Conservation (phyloP, 1,140 invertebrate genomes). For the Stenopsyche tienmushanensis region DNA sequence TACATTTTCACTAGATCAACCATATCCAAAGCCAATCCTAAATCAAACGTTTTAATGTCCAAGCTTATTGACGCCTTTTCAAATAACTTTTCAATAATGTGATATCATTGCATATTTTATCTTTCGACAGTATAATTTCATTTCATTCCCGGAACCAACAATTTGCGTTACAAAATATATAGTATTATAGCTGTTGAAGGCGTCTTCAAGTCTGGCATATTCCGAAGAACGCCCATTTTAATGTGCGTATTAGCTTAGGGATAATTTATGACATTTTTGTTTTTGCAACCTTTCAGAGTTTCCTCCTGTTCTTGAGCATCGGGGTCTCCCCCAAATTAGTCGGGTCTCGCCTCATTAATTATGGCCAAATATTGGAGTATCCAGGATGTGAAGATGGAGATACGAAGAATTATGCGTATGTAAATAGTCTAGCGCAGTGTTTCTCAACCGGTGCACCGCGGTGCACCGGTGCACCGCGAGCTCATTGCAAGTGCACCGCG, state of each 20-base stretch:
- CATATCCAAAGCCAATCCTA: no score
- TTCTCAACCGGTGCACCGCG: no score
- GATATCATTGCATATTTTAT: no score
- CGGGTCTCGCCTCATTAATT: conserved; percentile 1
- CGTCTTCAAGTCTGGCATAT: neutral
- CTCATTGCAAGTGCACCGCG: no score
- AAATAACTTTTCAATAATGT: no score
- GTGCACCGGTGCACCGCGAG: no score
- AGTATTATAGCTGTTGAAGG: neutral
- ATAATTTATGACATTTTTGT: no score
- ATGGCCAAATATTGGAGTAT: neutral
- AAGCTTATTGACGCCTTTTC: no score
- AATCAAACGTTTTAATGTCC: no score
- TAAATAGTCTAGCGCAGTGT: no score
- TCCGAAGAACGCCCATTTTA: neutral
- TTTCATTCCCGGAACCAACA: neutral
- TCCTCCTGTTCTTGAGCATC: neutral
- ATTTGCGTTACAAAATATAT: neutral
- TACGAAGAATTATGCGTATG: no score
- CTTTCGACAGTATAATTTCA: neutral
- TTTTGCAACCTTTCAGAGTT: neutral
- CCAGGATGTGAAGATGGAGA: neutral
- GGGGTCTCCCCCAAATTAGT: neutral
- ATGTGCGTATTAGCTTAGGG: no score
- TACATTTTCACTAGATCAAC: neutral